A percentile compares a stretch with the other conserved stretches of the same genome.
Conservation (phyloP, 2,888 invertebrate species). For the Cepaea hortensis region DNA sequence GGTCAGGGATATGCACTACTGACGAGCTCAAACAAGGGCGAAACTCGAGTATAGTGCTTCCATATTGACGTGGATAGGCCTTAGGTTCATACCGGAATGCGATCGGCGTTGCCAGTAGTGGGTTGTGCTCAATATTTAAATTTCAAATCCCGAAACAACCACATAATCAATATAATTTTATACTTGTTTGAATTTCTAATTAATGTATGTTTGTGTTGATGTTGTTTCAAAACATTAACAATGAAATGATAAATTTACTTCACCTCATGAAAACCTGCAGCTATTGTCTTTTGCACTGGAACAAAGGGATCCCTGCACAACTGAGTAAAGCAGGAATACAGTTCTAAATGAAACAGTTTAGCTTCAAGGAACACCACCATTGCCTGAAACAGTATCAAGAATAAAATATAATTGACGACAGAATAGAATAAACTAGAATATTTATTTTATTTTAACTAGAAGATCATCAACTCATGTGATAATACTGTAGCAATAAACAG, state of each 20-base stretch:
- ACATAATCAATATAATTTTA: no score
- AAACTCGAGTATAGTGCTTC: no score
- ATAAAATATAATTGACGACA: background rate
- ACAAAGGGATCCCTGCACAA: slow-evolving; percentile 81
- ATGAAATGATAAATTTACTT: slow-evolving; percentile 51
- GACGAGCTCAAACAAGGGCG: no score
- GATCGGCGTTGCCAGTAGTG: no score
- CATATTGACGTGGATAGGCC: no score
- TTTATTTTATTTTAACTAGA: background rate
- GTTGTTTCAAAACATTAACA: background rate
- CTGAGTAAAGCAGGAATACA: slow-evolving; percentile 79
- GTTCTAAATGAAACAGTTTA: slow-evolving; percentile 76
- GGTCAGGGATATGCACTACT: no score
- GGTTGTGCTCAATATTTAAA: no score
- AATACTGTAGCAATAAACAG: background rate
- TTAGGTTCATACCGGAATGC: no score
- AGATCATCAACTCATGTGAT: background rate
- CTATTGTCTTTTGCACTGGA: slow-evolving; percentile 81
- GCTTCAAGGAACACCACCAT: slow-evolving; percentile 80
- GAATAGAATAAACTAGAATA: background rate
- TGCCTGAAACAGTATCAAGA: slow-evolving; percentile 70
- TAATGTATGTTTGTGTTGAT: no score
- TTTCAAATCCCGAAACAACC: no score
- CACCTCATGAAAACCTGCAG: slow-evolving; percentile 81
- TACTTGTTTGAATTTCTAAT: no score